Conservation (phyloP, 2,888 invertebrate species). For the Macropis europaea region DNA sequence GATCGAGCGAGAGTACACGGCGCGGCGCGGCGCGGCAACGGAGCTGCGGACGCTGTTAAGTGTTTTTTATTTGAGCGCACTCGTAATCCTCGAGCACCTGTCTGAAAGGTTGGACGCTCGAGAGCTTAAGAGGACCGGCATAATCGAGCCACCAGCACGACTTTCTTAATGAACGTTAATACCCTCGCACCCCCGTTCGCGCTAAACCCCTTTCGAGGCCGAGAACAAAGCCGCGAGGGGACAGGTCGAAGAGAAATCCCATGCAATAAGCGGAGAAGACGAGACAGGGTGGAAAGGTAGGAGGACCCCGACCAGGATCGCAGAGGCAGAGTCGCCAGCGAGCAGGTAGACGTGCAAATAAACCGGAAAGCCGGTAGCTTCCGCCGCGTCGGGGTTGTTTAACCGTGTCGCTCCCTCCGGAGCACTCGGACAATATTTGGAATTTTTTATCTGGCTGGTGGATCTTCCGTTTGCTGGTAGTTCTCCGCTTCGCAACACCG, state of each 20-base stretch:
- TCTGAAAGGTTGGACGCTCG: not conserved
- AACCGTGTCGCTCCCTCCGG: not conserved
- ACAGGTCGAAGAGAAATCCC: not conserved
- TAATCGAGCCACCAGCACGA: constrained; percentile 41
- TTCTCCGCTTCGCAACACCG: no score
- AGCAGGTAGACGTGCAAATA: constrained; percentile 46
- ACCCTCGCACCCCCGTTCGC: not conserved
- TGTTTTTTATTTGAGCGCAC: not conserved
- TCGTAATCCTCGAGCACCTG: not conserved
- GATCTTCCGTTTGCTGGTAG: not conserved
- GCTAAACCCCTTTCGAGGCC: not conserved
- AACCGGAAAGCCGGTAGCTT: constrained; percentile 20
- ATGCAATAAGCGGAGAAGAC: not conserved
- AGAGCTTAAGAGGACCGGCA: not conserved
- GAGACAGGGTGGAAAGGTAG: constrained; percentile 7
- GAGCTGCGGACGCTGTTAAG: not conserved
- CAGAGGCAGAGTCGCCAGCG: constrained; percentile 6
- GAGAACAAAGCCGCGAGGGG: not conserved
- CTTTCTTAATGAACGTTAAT: constrained; percentile 45
- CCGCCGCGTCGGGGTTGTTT: constrained; percentile 12
- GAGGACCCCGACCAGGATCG: constrained; percentile 41
- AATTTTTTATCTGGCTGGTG: not conserved
- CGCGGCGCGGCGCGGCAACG: no score
- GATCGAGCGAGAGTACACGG: not conserved
- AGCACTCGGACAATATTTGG: not conserved